phyloP scores from a whole-genome alignment of 2,797 vertebrate species.

The Moxostoma hubbsi region DNA sequence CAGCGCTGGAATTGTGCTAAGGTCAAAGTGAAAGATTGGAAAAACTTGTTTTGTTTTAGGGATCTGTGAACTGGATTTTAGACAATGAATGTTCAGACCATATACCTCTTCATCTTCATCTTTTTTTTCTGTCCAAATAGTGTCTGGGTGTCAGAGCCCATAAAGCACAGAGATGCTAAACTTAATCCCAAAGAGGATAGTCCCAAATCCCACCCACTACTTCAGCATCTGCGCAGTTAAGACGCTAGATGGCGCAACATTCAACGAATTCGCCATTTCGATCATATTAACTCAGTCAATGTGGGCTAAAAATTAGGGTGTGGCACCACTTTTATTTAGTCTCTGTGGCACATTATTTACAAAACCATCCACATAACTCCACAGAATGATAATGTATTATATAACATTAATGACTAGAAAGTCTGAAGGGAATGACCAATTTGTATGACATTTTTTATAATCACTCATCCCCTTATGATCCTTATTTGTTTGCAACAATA shows the following conservation, averaged over 20 bases:
- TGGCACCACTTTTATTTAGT: too few species aligned
- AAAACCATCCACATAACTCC: too few species aligned
- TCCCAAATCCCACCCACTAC: neutral
- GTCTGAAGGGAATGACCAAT: neutral
- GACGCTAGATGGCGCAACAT: conserved; percentile 1
- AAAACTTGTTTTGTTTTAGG: conserved; percentile 20
- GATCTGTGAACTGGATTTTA: conserved; percentile 14
- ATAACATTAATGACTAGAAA: neutral
- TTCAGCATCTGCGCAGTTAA: neutral
- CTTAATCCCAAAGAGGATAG: neutral
- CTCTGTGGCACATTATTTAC: too few species aligned
- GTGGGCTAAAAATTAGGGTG: too few species aligned
- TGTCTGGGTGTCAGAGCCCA: conserved; percentile 2
- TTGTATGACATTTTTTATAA: neutral
- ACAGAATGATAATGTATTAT: neutral
- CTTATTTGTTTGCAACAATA: too few species aligned
- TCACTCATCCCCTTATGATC: too few species aligned
- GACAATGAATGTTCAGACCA: conserved; percentile 24
- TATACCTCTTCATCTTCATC: conserved; percentile 8
- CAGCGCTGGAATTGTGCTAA: conserved; percentile 34
- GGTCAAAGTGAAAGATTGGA: conserved; percentile 54
- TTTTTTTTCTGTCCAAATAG: conserved; percentile 3
- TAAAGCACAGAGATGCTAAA: neutral
- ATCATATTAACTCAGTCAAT: neutral
- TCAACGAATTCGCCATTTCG: neutral